Conservation (phyloP, 2,797 vertebrate genomes). For the Peromyscus nudipes region DNA sequence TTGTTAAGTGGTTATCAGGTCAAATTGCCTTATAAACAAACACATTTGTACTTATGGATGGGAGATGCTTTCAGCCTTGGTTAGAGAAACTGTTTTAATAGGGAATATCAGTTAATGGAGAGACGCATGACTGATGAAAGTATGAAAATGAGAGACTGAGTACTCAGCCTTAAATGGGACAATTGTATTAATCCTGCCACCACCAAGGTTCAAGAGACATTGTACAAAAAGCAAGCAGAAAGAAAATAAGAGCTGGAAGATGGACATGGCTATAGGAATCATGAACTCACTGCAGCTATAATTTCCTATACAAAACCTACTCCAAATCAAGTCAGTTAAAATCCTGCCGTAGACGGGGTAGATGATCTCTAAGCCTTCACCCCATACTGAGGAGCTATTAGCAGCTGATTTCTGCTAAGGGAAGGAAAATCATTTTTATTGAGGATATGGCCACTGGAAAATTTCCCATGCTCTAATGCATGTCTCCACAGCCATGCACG, state of each 20-base stretch:
- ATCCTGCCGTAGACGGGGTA: neutral
- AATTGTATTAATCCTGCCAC: neutral
- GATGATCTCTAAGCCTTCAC: neutral
- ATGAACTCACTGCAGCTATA: neutral
- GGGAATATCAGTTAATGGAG: neutral
- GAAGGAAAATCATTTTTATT: neutral
- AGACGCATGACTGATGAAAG: neutral
- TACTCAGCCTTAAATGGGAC: neutral
- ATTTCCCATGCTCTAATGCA: neutral
- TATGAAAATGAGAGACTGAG: neutral
- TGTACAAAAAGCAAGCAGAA: neutral
- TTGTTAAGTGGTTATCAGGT: neutral
- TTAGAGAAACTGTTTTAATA: neutral
- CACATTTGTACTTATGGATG: neutral
- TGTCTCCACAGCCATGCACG: neutral
- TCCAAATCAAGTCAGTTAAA: neutral
- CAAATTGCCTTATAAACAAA: neutral
- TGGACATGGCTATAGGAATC: neutral
- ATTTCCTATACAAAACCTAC: neutral
- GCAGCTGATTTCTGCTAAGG: neutral
- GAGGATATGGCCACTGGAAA: neutral
- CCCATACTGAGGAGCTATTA: neutral
- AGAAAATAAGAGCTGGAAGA: neutral
- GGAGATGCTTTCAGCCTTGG: neutral
- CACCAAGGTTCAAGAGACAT: neutral